Percentiles rank a stretch among this genome's conserved stretches.
phyloP scores from a whole-genome alignment of 2,888 invertebrate genomes.

The Nomada lathburiana region DNA sequence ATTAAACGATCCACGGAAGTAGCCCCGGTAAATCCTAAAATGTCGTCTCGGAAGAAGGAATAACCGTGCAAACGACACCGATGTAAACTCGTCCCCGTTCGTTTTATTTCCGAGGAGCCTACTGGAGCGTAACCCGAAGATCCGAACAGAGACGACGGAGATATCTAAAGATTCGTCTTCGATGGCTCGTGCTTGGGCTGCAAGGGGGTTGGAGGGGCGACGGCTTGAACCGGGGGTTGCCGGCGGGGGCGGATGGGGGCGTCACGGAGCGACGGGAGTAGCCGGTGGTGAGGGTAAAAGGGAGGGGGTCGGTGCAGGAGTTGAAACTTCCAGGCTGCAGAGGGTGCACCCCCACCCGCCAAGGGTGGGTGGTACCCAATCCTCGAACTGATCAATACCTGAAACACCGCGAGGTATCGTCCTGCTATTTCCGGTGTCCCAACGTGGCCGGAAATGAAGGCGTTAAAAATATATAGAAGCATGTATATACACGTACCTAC shows the following conservation, averaged over 20 bases:
- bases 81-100: conserved; percentile 53
- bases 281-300: conserved; percentile 40
- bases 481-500: background rate
- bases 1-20: conserved; percentile 29
- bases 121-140: conserved; percentile 69
- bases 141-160: conserved; percentile 67
- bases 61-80: conserved; percentile 28
- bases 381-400: conserved; percentile 85
- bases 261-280: conserved; percentile 48
- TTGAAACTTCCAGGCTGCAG: conserved; percentile 69
- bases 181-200: conserved; percentile 60
- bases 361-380: conserved; percentile 77
- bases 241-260: conserved; percentile 55
- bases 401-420: conserved; percentile 84
- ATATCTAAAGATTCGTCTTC: conserved; percentile 74
- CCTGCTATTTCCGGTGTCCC: conserved; percentile 83
- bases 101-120: conserved; percentile 61
- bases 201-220: conserved; percentile 30
- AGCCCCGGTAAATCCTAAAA: conserved; percentile 28
- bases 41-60: conserved; percentile 12
- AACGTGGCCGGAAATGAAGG: conserved; percentile 82
- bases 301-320: conserved; percentile 58
- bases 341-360: conserved; percentile 62
- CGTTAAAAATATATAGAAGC: conserved; percentile 83
- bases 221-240: conserved; percentile 19